Conservation (phyloP, 2,888 invertebrate genomes). For the Bellardia bayeri region DNA sequence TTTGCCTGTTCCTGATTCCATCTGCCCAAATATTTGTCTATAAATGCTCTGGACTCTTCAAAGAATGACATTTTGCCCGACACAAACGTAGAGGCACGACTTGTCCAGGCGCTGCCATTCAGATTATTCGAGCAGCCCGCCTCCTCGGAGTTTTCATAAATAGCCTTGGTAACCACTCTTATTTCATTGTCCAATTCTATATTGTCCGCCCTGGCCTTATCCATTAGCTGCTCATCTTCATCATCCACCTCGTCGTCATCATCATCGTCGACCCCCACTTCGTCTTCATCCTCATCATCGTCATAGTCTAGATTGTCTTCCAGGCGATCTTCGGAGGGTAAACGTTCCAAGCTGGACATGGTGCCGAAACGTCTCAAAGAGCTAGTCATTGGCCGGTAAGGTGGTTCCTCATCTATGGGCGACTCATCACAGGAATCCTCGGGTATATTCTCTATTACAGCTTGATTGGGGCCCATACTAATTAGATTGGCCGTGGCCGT, state of each 20-base stretch:
- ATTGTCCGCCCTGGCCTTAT: slow-evolving; percentile 81
- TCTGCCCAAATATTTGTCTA: slow-evolving; percentile 85
- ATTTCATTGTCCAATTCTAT: slow-evolving; percentile 83
- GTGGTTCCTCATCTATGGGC: slow-evolving; percentile 89
- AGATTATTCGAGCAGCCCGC: slow-evolving; percentile 74
- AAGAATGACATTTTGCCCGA: slow-evolving; percentile 92
- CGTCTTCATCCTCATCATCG: slow-evolving; percentile 84
- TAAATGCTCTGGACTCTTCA: slow-evolving; percentile 86
- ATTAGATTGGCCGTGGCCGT: slow-evolving; percentile 78
- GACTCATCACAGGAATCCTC: slow-evolving; percentile 89
- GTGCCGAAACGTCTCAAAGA: slow-evolving; percentile 87
- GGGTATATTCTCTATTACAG: slow-evolving; percentile 82
- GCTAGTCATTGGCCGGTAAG: slow-evolving; percentile 88
- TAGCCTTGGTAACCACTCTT: slow-evolving; percentile 76
- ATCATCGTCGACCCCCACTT: slow-evolving; percentile 83
- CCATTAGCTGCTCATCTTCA: slow-evolving; percentile 75
- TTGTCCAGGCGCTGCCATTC: slow-evolving; percentile 87
- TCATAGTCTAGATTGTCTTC: slow-evolving; percentile 84
- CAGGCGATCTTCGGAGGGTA: slow-evolving; percentile 86
- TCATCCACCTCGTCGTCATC: slow-evolving; percentile 74
- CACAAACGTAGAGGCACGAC: slow-evolving; percentile 91
- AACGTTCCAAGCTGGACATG: slow-evolving; percentile 89
- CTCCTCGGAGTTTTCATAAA: slow-evolving; percentile 67
- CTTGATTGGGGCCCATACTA: slow-evolving; percentile 78
- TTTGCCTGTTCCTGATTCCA: slow-evolving; percentile 83